A percentile compares a stretch with the other conserved stretches of the same genome.
phyloP scores from a whole-genome alignment of 2,797 vertebrate species.

The Lutra lutra region DNA sequence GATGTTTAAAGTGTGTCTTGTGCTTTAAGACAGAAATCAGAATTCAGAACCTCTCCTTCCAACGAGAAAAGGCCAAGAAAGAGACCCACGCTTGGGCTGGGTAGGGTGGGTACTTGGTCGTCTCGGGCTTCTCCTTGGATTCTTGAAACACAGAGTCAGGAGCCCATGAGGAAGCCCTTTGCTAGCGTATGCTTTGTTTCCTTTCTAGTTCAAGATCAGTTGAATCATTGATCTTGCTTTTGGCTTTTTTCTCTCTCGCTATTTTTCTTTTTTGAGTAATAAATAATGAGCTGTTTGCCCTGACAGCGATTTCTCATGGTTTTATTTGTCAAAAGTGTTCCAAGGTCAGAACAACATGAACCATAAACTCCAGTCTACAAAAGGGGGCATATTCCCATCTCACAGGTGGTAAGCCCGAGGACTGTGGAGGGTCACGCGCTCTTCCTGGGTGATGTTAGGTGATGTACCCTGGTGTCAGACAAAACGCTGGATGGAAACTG shows the following conservation, averaged over 20 bases:
- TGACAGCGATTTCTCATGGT: background rate
- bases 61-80: background rate
- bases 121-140: background rate
- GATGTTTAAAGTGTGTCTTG: background rate
- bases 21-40: background rate
- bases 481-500: background rate
- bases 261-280: slow-evolving; percentile 2
- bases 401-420: background rate
- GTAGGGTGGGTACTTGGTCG: background rate
- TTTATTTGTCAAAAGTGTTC: background rate
- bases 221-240: background rate
- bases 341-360: background rate
- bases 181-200: background rate
- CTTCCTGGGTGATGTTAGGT: background rate
- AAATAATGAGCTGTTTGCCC: slow-evolving; percentile 25
- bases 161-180: background rate
- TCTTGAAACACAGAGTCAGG: background rate
- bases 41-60: background rate
- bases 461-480: accelerated
- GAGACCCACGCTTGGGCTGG: accelerated
- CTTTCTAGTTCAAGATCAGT: slow-evolving; percentile 45
- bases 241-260: background rate
- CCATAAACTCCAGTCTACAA: background rate
- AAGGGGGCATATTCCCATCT: background rate
- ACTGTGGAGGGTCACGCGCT: accelerated